These are phyloP conservation scores for Atopsyche davidsoni DNA, from an alignment of 1,140 invertebrate genomes.

Conservation along the genomic window DNA sequence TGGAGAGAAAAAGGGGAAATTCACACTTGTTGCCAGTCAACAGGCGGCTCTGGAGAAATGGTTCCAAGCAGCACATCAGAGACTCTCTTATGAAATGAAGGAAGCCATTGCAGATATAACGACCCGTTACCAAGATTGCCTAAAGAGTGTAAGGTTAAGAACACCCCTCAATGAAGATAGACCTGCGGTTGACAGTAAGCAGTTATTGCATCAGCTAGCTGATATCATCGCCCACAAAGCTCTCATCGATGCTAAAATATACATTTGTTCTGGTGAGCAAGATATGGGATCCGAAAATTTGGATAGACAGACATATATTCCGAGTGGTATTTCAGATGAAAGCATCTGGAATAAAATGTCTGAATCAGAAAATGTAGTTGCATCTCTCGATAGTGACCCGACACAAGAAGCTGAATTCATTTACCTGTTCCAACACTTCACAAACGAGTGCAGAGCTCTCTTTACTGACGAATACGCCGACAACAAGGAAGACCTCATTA, in stretches of 20 bases:
- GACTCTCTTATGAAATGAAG: constrained; percentile 63
- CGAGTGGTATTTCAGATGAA: constrained; percentile 25
- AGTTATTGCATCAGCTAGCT: constrained; percentile 61
- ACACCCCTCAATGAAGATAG: constrained; percentile 43
- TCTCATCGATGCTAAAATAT: constrained; percentile 56
- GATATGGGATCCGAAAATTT: constrained; percentile 14
- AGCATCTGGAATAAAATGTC: constrained; percentile 23
- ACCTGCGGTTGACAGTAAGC: constrained; percentile 44
- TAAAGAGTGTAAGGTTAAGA: constrained; percentile 37
- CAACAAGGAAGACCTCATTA: constrained; percentile 49
- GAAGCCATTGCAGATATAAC: constrained; percentile 59
- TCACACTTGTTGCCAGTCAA: constrained; percentile 55
- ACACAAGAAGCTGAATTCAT: constrained; percentile 53
- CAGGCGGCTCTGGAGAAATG: constrained; percentile 60
- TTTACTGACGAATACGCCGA: constrained; percentile 49
- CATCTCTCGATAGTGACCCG: constrained; percentile 45
- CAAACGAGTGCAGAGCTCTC: constrained; percentile 51
- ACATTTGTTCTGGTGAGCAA: constrained; percentile 25
- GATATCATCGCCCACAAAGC: constrained; percentile 72
- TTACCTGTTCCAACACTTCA: constrained; percentile 56
- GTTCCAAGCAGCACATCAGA: constrained; percentile 61
- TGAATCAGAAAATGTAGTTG: constrained; percentile 37
- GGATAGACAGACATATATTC: constrained; percentile 19
- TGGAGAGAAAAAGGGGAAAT: constrained; percentile 43
- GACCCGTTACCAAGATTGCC: constrained; percentile 55